Base-by-base conservation (phyloP, 1,140 invertebrate species). In the Nasonia vitripennis region DNA sequence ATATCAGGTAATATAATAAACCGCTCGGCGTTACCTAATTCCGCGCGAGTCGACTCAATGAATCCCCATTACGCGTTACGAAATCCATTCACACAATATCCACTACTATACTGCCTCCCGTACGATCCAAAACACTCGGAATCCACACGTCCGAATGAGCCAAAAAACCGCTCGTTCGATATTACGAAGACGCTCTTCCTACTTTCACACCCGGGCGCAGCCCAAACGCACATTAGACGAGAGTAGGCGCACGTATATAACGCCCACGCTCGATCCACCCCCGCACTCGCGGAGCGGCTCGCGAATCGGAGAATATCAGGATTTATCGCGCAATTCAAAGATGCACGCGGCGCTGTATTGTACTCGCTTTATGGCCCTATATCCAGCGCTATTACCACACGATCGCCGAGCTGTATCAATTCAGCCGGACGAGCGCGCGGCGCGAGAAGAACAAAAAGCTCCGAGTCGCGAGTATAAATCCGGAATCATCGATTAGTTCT, bases 241-340 rank as follows among this genome's bases (percentile, higher is more conserved):
- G 80, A 67, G 71, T 37, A 23, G 34, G 74, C 34, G 78, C 48
- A 51, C 34, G 67, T 87, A 81, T 86, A 81, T 81, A 81, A 88
- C 91, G 91, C 92, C 92, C 90, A 92, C 92, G 91, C 90, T 89
- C 55, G 89, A 89, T 89, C 91, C 90, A 88, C 92, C 92, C 91
- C 89, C 91, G 92, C 92, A 93, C 12, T 79, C 5, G 88, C 89
- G 92, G 93, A 93, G 93, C 92, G 90, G 91, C 89, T 92, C 92
- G 92, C 90, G 91, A 92, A 93, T 93, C 92, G 92, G 88, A 91
- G 91, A 93, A 92, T 83, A 83, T 91, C 90, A 89, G 88, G 91
- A 93, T 93, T 93, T 93, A 93, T 93, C 91, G 91, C 89, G 90
- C 91, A 92, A 93, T 93, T 93, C 91, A 91, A 91, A 88, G 79